Evolutionary conservation across 2,797 vertebrate species (phyloP), one percentile per base, ranked within the genome.

Genomic region (Pitangus sulphuratus): DNA sequence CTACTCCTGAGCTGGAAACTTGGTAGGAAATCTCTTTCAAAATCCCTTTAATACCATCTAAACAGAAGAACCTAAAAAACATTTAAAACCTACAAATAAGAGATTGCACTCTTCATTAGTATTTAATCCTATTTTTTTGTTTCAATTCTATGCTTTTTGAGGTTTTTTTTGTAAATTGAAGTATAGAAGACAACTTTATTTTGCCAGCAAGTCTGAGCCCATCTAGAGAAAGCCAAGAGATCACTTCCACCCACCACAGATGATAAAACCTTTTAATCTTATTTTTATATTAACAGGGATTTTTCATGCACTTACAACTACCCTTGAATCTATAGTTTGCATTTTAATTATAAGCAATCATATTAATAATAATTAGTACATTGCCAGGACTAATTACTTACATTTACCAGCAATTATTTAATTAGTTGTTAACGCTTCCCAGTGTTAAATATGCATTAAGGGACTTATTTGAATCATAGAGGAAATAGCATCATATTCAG

Each of bases 331-430:
- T 50, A 11, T 1, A 83, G 54, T 22, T 88, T 68, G 47, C 15
- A 31, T 28, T 44, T 78, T 17, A 47, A 90, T 47, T 54, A 12
- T 4, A 48, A 56, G 33, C 42, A 85, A 62, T n/a, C 50, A 6
- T 28, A 88, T 71, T 42, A 75, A 31, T n/a, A 91, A 77, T 44
- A 79, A 81, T 86, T 47, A 50, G 30, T 28, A 15, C 26, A 66
- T n/a, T 75, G 28, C 30, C 35, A 64, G 30, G 18, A 62, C 20
- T 80, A 89, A 74, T 77, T 70, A 56, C 33, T 57, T 39, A 2
- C 8, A 79, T 80, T 80, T 83, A 91, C 70, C 33, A 80, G 45
- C 72, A 89, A 87, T 89, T 83, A 93, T 62, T 56, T 82, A 54
- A 44, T 31, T 71, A 62, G 56, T 13, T 90, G 11, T 65, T 54